Evolutionary conservation across 2,797 vertebrate genomes (phyloP).

Genomic region (Chelmon rostratus): DNA sequence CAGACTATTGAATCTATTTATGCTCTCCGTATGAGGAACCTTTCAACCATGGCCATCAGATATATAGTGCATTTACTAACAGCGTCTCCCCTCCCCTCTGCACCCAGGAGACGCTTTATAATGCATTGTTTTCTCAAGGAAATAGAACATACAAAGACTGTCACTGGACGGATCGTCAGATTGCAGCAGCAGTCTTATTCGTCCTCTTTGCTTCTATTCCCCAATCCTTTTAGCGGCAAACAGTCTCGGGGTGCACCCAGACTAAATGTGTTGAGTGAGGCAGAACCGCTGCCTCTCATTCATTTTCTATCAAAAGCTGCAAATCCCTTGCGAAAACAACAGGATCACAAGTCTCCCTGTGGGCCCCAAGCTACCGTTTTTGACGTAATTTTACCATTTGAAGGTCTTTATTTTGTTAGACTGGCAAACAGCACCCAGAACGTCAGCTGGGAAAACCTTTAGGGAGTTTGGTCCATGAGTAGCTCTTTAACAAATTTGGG

Average conservation of each 20-base stretch:
- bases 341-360: background rate
- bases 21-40: background rate
- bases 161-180: background rate
- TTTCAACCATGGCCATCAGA: conserved; percentile 3
- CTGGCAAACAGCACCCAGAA: background rate
- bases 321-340: background rate
- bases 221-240: background rate
- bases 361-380: background rate
- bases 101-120: background rate
- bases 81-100: background rate
- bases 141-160: background rate
- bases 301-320: conserved; percentile 1
- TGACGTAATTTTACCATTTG: background rate
- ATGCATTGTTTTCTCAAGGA: background rate
- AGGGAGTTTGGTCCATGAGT: background rate
- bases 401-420: background rate
- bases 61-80: background rate
- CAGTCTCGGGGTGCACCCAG: background rate
- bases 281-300: background rate
- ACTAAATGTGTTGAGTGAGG: background rate
- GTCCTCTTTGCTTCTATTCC: background rate
- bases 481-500: background rate
- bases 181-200: background rate
- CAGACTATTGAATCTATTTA: conserved; percentile 5
- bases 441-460: background rate